Evolutionary conservation across 2,797 vertebrate genomes (phyloP), one percentile per base, ranked within the genome.

Genomic region (Crenichthys baileyi): DNA sequence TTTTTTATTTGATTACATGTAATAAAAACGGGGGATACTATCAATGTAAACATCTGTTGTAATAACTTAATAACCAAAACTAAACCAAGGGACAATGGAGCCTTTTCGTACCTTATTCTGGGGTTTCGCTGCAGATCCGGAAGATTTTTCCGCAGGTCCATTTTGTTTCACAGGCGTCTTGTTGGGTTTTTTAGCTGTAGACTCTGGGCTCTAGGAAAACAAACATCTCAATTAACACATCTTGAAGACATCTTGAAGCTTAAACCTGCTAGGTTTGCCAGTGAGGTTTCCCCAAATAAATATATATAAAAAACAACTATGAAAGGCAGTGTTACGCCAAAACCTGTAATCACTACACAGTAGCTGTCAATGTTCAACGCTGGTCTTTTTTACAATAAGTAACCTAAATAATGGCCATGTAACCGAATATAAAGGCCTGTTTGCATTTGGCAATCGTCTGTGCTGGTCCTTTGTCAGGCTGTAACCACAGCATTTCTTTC

Each of bases 121-220:
- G 16, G 89, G 85, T 87, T 94, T 95, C 55, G 67, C 84, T 0
- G 82, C 77, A 29, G 93, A 92, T 74, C 88, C 90, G 2, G 92
- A 93, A 12, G 93, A 74, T 86, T 94, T 96, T 63, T 91, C 94
- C 46, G 91, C 77, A 1, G 95, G 93, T 73, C 94, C 93, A 6
- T 96, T 96, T 77, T 91, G 93, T 85, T 95, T 96, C 39, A 89
- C 85, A 0, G 90, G 86, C 24, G 85, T 91, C 83, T 95, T 95
- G 91, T 92, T 94, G 79, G 88, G 65, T 79, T 93, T 96, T 87
- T 95, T 94, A 8, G 46, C 55, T 6, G 82, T 76, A 55, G 79
- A 63, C 56, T 92, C 92, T 0, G 79, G 75, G 15, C 70, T 85
- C 95, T 96, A 85, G 68, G 50, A 58, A 76, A 85, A 46, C 15